phyloP scores from a whole-genome alignment of 2,113 vertebrate genomes.

The Balaenoptera acutorostrata region DNA sequence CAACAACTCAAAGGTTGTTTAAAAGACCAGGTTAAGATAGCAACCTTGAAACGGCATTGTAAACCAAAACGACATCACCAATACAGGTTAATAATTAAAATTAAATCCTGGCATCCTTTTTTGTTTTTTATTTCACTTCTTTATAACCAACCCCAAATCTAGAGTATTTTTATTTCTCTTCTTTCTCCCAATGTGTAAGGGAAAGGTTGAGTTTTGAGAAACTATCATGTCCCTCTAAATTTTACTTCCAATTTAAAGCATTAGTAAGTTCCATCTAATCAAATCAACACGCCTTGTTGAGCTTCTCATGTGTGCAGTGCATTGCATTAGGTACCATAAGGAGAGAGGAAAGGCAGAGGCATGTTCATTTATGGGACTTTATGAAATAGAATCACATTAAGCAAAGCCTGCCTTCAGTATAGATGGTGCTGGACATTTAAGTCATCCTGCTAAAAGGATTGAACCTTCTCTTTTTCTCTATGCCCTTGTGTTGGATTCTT shows the following conservation, averaged over 20 bases:
- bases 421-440: neutral
- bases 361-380: neutral
- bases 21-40: neutral
- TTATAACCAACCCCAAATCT: neutral
- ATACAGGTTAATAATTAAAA: neutral
- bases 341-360: neutral
- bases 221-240: neutral
- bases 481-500: neutral
- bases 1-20: neutral
- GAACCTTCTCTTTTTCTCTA: neutral
- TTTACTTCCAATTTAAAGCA: neutral
- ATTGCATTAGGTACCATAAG: neutral
- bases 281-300: neutral
- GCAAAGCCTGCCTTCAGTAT: neutral
- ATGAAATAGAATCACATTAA: neutral
- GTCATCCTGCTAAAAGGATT: neutral
- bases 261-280: neutral
- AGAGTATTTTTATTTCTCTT: neutral
- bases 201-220: neutral
- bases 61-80: neutral
- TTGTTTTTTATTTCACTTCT: neutral
- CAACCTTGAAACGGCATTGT: neutral
- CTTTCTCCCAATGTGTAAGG: neutral
- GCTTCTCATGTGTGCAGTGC: neutral
- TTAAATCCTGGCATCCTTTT: neutral